These are phyloP conservation scores for Drosophila ficusphila DNA, from an alignment of 1,140 invertebrate genomes.

Conservation along the genomic window DNA sequence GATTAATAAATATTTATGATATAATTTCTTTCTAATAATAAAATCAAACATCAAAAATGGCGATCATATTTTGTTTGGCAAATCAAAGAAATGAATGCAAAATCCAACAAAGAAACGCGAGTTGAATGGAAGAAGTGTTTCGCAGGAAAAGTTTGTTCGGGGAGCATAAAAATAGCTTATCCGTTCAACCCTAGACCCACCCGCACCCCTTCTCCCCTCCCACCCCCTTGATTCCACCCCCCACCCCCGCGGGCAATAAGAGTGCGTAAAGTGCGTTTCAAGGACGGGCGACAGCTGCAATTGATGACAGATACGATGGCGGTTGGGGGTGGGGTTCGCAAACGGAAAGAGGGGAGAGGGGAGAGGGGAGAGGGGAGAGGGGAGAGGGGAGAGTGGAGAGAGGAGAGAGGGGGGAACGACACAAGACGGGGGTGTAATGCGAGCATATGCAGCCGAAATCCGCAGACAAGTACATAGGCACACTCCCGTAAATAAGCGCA, in stretches of 20 bases:
- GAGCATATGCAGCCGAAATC: conserved; percentile 37
- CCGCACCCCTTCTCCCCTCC: neutral
- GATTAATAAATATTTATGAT: no score
- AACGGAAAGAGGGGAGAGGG: neutral
- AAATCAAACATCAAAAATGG: no score
- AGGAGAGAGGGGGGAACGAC: neutral
- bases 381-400: neutral
- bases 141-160: neutral
- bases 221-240: neutral
- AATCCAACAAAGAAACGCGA: conserved; percentile 14
- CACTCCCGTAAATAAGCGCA: conserved; percentile 4
- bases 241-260: neutral
- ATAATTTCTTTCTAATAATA: neutral
- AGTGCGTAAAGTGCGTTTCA: conserved; percentile 77
- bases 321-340: neutral
- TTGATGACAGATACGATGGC: conserved; percentile 46
- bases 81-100: neutral
- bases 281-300: conserved; percentile 63
- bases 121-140: conserved; percentile 1
- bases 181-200: conserved; percentile 28
- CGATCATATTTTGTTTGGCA: no score
- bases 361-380: neutral
- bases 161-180: conserved; percentile 37
- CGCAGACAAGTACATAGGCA: conserved; percentile 29
- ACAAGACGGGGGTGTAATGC: conserved; percentile 28